Conservation (phyloP, 2,888 invertebrate genomes). For the Nipponacmea schrenckii region DNA sequence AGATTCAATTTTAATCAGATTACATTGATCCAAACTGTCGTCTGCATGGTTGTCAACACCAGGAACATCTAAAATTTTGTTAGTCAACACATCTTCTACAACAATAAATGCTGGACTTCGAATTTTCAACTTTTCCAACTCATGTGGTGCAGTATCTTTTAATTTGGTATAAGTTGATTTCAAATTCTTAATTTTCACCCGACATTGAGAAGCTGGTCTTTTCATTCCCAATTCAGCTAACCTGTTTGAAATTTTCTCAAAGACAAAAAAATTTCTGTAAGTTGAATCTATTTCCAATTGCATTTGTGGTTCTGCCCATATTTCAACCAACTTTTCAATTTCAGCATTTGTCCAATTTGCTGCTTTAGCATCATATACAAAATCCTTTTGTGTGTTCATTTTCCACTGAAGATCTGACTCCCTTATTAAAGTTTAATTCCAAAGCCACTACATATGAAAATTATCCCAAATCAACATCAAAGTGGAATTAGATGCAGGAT, state of each 20-base stretch:
- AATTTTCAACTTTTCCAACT: background rate
- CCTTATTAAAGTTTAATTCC: too few relatives aligned
- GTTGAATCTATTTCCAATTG: background rate
- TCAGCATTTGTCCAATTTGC: background rate
- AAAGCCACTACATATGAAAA: too few relatives aligned
- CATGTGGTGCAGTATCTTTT: background rate
- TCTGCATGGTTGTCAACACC: background rate
- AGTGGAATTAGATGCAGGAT: too few relatives aligned
- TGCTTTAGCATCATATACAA: background rate
- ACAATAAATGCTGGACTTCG: background rate
- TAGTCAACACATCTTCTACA: background rate
- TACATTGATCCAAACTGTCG: background rate
- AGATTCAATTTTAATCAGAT: background rate
- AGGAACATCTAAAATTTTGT: background rate
- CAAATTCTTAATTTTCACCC: conserved; percentile 3
- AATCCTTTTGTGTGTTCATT: background rate
- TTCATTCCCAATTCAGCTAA: background rate
- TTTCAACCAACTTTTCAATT: background rate
- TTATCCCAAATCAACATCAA: too few relatives aligned
- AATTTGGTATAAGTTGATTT: conserved; percentile 4
- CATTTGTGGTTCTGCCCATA: background rate
- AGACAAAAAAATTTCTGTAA: conserved; percentile 1
- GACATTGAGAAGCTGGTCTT: background rate
- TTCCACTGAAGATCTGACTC: background rate
- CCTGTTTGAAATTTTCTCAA: background rate